These are phyloP conservation scores for Crotalus tigris DNA, from an alignment of 2,113 vertebrate genomes.

Conservation along the genomic window DNA sequence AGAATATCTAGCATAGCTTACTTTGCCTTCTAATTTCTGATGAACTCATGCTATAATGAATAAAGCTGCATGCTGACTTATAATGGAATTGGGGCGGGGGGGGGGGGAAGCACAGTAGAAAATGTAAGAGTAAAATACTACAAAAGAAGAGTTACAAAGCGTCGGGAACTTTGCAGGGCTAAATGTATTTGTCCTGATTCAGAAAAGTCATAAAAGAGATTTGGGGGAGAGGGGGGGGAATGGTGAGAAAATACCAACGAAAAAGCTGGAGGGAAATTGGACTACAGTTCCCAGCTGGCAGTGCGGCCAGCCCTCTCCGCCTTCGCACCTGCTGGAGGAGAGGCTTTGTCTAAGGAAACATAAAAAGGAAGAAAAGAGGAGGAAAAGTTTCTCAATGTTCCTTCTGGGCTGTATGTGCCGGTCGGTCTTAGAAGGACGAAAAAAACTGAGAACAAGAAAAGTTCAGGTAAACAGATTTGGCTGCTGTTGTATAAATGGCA, in stretches of 20 bases:
- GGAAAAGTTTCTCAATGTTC: not conserved
- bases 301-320: not conserved
- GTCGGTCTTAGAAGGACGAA: not conserved
- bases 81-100: no score
- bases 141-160: not conserved
- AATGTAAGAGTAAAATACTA: not conserved
- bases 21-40: not conserved
- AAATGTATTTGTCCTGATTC: not conserved
- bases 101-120: no score
- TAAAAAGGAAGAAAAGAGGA: not conserved
- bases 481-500: not conserved
- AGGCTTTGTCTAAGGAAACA: not conserved
- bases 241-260: not conserved
- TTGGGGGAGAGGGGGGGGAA: not conserved
- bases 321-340: constrained; percentile 32
- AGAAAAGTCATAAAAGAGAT: not conserved
- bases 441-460: not conserved
- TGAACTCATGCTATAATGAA: not conserved
- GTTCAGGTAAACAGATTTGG: not conserved
- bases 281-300: constrained; percentile 9
- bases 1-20: not conserved
- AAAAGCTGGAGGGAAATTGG: not conserved
- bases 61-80: not conserved
- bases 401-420: not conserved
- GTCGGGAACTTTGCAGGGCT: not conserved